Conservation (phyloP, 2,888 invertebrate species). For the Boloria euphrosyne region DNA sequence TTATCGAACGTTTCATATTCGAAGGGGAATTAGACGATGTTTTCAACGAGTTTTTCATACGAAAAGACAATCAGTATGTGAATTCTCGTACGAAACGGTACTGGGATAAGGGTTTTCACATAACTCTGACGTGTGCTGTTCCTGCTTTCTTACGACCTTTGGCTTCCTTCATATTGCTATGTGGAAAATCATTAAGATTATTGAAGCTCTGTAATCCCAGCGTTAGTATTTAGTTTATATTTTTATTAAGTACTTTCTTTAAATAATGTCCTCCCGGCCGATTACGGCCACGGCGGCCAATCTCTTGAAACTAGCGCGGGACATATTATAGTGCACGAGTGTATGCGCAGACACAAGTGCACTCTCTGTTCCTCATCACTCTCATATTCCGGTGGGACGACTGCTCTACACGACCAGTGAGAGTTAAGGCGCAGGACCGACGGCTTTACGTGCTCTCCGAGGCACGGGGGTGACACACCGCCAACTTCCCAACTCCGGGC, state of each 20-base stretch:
- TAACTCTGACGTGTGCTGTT: constrained; percentile 77
- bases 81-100: constrained; percentile 84
- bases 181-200: constrained; percentile 88
- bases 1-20: constrained; percentile 92
- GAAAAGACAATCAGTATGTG: constrained; percentile 84
- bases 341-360: no score
- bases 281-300: no score
- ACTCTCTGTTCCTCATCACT: no score
- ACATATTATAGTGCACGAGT: no score
- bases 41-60: constrained; percentile 93
- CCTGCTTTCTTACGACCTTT: constrained; percentile 86
- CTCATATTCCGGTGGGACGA: no score
- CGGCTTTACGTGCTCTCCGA: no score
- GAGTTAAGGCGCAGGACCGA: no score
- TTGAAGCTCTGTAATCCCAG: constrained; percentile 86
- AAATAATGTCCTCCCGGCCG: no score
- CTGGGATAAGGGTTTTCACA: constrained; percentile 85
- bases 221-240: constrained; percentile 69
- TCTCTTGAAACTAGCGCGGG: no score
- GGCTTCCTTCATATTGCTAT: constrained; percentile 85
- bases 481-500: no score
- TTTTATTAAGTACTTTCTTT: neutral
- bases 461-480: no score
- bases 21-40: constrained; percentile 91
- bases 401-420: no score